Evolutionary conservation across 2,797 vertebrate genomes (phyloP).

Genomic region (Mormyrus hasselquistii): DNA sequence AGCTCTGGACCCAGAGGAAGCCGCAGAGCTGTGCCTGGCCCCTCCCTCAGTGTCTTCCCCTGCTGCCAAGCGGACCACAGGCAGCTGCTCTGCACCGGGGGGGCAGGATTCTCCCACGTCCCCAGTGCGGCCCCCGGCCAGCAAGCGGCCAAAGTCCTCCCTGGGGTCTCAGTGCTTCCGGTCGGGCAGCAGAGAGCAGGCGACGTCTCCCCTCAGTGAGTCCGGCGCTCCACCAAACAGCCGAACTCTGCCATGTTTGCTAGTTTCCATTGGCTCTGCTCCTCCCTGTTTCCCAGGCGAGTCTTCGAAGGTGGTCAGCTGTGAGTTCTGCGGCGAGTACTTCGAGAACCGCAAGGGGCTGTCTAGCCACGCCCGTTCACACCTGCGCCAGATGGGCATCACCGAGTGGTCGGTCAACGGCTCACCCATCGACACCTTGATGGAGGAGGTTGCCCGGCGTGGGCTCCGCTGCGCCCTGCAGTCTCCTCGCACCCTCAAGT

Average conservation of each 20-base stretch:
- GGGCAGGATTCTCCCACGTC: background rate
- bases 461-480: conserved; percentile 68
- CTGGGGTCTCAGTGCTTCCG: background rate
- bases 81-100: background rate
- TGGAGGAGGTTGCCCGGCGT: conserved; percentile 81
- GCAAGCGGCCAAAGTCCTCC: background rate
- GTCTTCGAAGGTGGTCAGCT: conserved; percentile 67
- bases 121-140: background rate
- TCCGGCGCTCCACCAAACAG: background rate
- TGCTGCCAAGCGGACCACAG: conserved; percentile 38
- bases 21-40: conserved; percentile 43
- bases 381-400: conserved; percentile 72
- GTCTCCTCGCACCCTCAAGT: conserved; percentile 55
- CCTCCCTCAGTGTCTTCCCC: conserved; percentile 47
- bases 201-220: background rate
- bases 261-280: background rate
- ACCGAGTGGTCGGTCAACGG: conserved; percentile 75
- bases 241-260: background rate
- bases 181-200: background rate
- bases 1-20: conserved; percentile 56
- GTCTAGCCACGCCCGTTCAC: conserved; percentile 72
- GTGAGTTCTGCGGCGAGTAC: conserved; percentile 73
- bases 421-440: conserved; percentile 83
- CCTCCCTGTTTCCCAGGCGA: conserved; percentile 49
- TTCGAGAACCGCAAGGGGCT: conserved; percentile 78